These are phyloP conservation scores for Coremacera marginata DNA, from an alignment of 2,888 invertebrate genomes.

Conservation along the genomic window DNA sequence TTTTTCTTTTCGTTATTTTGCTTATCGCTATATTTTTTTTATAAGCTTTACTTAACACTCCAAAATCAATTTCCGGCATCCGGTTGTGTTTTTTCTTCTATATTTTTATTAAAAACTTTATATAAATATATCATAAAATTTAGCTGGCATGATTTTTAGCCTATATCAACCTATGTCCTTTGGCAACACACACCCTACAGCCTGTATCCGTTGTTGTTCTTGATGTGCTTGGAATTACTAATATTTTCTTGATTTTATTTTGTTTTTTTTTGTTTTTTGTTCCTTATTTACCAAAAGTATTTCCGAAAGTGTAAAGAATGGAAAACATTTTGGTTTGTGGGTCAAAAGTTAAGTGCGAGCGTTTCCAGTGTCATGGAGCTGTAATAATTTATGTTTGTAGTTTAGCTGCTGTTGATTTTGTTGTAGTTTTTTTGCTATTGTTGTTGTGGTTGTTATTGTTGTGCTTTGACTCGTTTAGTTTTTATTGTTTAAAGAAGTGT, in stretches of 20 bases:
- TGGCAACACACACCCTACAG: neutral
- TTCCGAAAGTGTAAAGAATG: neutral
- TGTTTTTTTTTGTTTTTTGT: neutral
- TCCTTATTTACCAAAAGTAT: neutral
- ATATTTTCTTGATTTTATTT: neutral
- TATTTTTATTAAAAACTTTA: no score
- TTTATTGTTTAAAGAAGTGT: constrained; percentile 24
- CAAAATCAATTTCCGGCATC: no score
- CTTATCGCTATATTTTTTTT: no score
- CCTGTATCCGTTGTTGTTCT: neutral
- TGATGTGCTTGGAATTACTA: neutral
- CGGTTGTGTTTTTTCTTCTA: no score
- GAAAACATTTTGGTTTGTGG: constrained; percentile 24
- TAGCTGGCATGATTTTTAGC: no score
- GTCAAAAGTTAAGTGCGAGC: constrained; percentile 42
- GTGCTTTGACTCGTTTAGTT: neutral
- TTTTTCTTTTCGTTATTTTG: no score
- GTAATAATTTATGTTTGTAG: constrained; percentile 26
- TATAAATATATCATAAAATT: no score
- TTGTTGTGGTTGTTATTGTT: neutral
- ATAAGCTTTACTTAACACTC: no score
- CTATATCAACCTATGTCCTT: no score
- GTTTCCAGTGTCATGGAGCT: constrained; percentile 39
- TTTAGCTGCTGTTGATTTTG: neutral
- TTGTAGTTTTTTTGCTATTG: neutral